These are phyloP conservation scores for Megalops cyprinoides DNA, from an alignment of 2,797 vertebrate species.

Conservation along the genomic window DNA sequence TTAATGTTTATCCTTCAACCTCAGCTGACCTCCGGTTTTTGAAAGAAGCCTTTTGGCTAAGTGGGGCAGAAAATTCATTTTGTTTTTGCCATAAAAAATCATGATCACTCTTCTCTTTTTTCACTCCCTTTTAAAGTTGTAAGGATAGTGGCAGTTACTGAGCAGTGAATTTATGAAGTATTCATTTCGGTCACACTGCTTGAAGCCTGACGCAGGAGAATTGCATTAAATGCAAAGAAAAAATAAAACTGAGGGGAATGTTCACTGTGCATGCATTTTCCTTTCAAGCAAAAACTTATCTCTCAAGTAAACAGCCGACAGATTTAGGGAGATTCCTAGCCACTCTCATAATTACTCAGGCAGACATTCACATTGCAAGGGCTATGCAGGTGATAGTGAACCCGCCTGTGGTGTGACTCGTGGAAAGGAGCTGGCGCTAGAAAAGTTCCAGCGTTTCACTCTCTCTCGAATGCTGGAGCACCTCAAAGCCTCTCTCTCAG, in stretches of 20 bases:
- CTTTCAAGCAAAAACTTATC: not conserved
- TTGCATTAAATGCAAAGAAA: not conserved
- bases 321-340: not conserved
- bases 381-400: not conserved
- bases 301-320: not conserved
- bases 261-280: not conserved
- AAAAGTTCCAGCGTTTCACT: not conserved
- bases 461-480: not conserved
- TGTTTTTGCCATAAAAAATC: not conserved
- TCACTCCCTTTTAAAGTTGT: not conserved
- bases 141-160: too few species aligned
- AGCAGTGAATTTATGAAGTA: too few species aligned
- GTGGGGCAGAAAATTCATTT: too few species aligned
- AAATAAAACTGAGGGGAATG: not conserved
- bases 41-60: not conserved
- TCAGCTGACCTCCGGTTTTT: not conserved
- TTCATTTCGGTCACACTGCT: not conserved
- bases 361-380: not conserved
- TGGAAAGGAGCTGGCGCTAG: not conserved
- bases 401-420: not conserved
- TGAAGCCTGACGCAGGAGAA: not conserved
- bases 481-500: not conserved
- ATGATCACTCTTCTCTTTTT: not conserved
- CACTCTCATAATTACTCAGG: not conserved
- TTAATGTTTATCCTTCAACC: too few species aligned